Evolutionary conservation across 1,140 invertebrate genomes (phyloP).

Genomic region (Leptinotarsa undecemlineata): DNA sequence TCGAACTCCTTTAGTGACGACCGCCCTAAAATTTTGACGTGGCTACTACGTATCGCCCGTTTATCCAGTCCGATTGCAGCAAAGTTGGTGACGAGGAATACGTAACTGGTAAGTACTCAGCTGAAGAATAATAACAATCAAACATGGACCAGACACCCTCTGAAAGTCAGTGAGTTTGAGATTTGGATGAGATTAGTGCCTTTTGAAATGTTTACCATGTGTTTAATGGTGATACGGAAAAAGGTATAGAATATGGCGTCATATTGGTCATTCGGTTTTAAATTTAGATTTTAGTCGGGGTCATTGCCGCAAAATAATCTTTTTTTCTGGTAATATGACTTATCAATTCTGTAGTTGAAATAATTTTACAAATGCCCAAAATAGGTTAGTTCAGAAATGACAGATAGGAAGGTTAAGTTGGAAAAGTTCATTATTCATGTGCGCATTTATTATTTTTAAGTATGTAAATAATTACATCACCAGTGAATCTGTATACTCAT

Average conservation of each 20-base stretch:
- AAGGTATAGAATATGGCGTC: slow-evolving; percentile 64
- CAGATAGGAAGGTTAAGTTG: not conserved
- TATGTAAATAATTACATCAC: slow-evolving; percentile 32
- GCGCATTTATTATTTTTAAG: slow-evolving; percentile 21
- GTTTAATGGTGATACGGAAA: slow-evolving; percentile 50
- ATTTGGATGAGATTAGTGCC: slow-evolving; percentile 1
- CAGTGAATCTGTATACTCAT: slow-evolving; percentile 14
- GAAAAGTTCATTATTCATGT: slow-evolving; percentile 20
- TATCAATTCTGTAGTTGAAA: not conserved
- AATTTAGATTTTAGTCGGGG: slow-evolving; percentile 53
- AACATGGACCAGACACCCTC: slow-evolving; percentile 62
- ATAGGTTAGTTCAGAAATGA: not conserved
- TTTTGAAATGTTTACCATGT: slow-evolving; percentile 48
- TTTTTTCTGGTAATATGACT: not conserved
- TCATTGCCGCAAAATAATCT: not conserved
- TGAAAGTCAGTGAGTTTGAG: slow-evolving; percentile 46
- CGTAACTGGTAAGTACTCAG: slow-evolving; percentile 89
- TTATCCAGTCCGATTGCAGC: slow-evolving; percentile 90
- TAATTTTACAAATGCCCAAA: not conserved
- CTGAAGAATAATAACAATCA: slow-evolving; percentile 66
- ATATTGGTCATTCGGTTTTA: slow-evolving; percentile 55
- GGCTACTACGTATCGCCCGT: slow-evolving; percentile 89
- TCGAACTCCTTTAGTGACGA: slow-evolving; percentile 80
- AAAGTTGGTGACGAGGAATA: slow-evolving; percentile 92
- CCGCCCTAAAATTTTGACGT: slow-evolving; percentile 89